Base-by-base conservation (phyloP, 2,888 invertebrate species). In the Hirtodrosophila duncani region DNA sequence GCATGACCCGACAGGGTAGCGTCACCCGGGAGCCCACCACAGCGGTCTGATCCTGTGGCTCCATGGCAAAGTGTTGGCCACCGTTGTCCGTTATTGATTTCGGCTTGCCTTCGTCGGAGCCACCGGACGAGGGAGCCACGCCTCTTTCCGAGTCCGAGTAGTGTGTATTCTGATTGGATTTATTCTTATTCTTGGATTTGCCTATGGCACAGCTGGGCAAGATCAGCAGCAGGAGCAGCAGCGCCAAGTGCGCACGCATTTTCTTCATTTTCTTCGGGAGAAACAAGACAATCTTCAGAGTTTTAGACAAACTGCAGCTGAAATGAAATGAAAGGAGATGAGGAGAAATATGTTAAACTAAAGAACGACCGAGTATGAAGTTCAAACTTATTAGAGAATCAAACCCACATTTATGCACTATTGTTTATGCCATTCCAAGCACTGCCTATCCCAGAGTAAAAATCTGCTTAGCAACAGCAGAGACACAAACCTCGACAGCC, bases 31-130 rank as follows among this genome's bases (percentile, higher is more conserved):
- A 93, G 8, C 97, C 97, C 33, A 94, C 92, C 37, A 95, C 93
- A 3, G 96, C 96, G 18, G 95, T 95, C 88, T 94, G 92, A 89
- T 97, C 95, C 86, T 93, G 92, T 2, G 98, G 98, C 84, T 97
- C 94, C 90, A 94, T 94, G 21, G 94, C 94, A 86, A 98, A 97
- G 86, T 93, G 91, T 88, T 98, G 97, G 3, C 81, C 74, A 0
- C 31, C 49, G 13, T 78, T 69, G 11, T 45, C 42, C n/a, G n/a
- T n/a, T n/a, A n/a, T n/a, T n/a, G n/a, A n/a, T n/a, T 72, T 63
- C 11, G 66, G 41, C 21, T 83, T 83, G 21, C 45, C 64, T 3
- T 67, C 68, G 9, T 52, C 67, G n/a, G 51, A 53, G 55, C 23
- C 24, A 14, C 17, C 24, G 10, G 27, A 33, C 3, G 24, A 24